Base-by-base conservation (phyloP, 2,113 vertebrate species). In the Mohoua ochrocephala region DNA sequence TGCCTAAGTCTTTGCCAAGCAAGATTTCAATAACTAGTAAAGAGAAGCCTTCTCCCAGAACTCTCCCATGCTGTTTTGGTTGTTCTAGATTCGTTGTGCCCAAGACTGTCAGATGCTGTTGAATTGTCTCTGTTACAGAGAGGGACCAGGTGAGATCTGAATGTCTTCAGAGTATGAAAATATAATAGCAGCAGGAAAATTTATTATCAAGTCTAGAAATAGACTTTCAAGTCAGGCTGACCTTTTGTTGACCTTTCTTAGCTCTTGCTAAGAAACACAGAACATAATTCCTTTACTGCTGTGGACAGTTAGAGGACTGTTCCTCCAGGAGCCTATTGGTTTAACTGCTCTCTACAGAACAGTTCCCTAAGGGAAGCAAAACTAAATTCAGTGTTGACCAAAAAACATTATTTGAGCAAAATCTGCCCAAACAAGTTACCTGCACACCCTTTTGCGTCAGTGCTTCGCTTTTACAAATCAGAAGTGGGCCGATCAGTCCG, bases 391-490 rank as follows among this genome's bases (percentile, higher is more conserved):
- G 4, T 54, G 22, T 35, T 64, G 52, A 60, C 53, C 9, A 75
- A 84, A 59, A 15, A 71, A 21, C 18, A 63, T 18, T 33, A 78
- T 16, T 77, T 27, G 24, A 70, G 26, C 20, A 83, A 85, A 69
- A 70, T 37, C 35, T 56, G 6, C 33, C 59, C 63, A 56, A 8
- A 81, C 14, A 71, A 6, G 10, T 96, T 98, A 99, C 99, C 99
- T 99, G 99, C 33, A 98, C 96, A 57, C 99, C 99, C 92, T 98
- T 98, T 79, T 97, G 97, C 1, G 98, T 98, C 87, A 99, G 97
- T 15, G 99, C 99, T 91, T 98, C 98, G 84, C 98, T 98, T 97
- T 99, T 99, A 97, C 99, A 99, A 96, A 99, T 99, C 37, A 99
- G 98, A 80, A 99, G 98, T 1, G 99, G 98, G 49, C 99, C 99